Conservation (phyloP, 2,113 vertebrate species). For the Ageneiosus marmoratus region DNA sequence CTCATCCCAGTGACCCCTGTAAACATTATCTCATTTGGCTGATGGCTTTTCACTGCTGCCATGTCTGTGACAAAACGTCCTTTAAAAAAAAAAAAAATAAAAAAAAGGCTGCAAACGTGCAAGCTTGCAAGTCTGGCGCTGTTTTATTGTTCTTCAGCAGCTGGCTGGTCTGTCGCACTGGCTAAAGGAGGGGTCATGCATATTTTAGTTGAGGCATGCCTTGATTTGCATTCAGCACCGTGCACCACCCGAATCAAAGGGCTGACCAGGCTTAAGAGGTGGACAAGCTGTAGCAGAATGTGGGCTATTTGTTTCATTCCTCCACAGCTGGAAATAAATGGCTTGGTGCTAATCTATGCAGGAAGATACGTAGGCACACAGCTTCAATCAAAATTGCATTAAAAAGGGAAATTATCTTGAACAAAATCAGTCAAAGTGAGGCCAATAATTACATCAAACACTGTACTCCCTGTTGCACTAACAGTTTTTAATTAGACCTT, state of each 20-base stretch:
- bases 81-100: slow-evolving; percentile 27
- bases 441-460: slow-evolving; percentile 56
- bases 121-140: slow-evolving; percentile 36
- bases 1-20: slow-evolving; percentile 50
- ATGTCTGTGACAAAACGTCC: slow-evolving; percentile 50
- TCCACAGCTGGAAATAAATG: slow-evolving; percentile 43
- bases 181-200: slow-evolving; percentile 21
- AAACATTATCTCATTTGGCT: slow-evolving; percentile 58
- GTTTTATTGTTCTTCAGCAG: slow-evolving; percentile 48
- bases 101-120: slow-evolving; percentile 10
- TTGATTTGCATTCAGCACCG: slow-evolving; percentile 49
- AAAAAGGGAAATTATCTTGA: slow-evolving; percentile 49
- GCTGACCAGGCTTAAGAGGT: slow-evolving; percentile 50
- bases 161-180: slow-evolving; percentile 11
- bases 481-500: slow-evolving; percentile 52
- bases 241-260: slow-evolving; percentile 42
- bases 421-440: slow-evolving; percentile 48
- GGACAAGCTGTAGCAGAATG: slow-evolving; percentile 38
- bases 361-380: slow-evolving; percentile 34
- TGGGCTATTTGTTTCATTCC: slow-evolving; percentile 24
- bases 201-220: slow-evolving; percentile 38
- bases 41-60: slow-evolving; percentile 52
- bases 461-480: slow-evolving; percentile 49
- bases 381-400: slow-evolving; percentile 57
- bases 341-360: slow-evolving; percentile 47